Evolutionary conservation across 2,888 invertebrate species (phyloP).

Genomic region (Phortica okadai): DNA sequence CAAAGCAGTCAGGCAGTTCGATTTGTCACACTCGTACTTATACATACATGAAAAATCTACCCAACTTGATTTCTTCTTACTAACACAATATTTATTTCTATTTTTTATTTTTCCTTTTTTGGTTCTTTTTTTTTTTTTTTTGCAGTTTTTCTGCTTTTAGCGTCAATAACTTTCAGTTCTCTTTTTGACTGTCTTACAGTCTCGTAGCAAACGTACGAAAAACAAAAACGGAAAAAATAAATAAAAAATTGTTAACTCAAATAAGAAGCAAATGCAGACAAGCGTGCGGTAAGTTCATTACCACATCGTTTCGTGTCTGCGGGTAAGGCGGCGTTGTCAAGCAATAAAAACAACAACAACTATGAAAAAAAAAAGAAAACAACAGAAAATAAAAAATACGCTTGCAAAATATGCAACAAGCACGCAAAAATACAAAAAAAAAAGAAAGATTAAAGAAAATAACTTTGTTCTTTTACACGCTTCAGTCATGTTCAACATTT

Average conservation of each 20-base stretch:
- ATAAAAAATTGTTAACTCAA: conserved; percentile 12
- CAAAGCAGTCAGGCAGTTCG: conserved; percentile 22
- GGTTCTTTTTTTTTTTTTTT: conserved; percentile 4
- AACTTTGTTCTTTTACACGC: background rate
- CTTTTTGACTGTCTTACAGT: background rate
- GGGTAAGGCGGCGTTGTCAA: background rate
- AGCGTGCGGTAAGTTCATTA: conserved; percentile 60
- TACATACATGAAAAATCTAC: background rate
- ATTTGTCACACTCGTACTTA: conserved; percentile 31
- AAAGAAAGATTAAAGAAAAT: conserved; percentile 3
- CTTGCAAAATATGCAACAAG: conserved; percentile 13
- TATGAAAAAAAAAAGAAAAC: background rate
- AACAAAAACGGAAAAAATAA: conserved; percentile 19
- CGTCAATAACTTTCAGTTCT: conserved; percentile 27
- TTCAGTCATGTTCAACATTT: background rate
- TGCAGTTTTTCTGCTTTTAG: conserved; percentile 19
- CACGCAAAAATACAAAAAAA: conserved; percentile 14
- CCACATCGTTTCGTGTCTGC: conserved; percentile 42
- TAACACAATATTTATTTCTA: background rate
- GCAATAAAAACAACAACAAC: background rate
- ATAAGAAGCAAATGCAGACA: conserved; percentile 44
- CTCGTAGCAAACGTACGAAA: background rate
- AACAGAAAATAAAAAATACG: too few relatives aligned
- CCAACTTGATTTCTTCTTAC: conserved; percentile 9
- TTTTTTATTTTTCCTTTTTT: conserved; percentile 9